These are phyloP conservation scores for Jaculus jaculus DNA, from an alignment of 2,113 vertebrate genomes.

Conservation along the genomic window DNA sequence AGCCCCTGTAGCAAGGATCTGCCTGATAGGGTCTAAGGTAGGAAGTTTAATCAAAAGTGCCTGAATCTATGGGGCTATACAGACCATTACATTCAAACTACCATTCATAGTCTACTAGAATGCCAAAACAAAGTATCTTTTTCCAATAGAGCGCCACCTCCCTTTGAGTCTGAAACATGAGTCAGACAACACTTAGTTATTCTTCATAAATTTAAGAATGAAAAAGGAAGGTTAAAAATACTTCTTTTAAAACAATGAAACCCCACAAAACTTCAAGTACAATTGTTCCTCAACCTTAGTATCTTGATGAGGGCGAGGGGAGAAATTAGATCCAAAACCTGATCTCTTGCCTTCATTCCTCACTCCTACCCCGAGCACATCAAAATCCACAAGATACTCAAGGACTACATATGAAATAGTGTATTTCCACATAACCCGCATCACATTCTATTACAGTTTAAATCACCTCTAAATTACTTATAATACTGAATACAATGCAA, in stretches of 20 bases:
- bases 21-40: too few relatives aligned
- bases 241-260: neutral
- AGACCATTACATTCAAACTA: too few relatives aligned
- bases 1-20: too few relatives aligned
- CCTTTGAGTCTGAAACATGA: constrained; percentile 22
- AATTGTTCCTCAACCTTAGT: neutral
- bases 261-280: neutral
- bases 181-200: neutral
- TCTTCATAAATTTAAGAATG: constrained; percentile 27
- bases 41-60: too few relatives aligned
- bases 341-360: neutral
- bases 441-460: neutral
- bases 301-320: neutral
- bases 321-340: neutral
- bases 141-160: neutral
- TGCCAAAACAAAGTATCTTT: neutral
- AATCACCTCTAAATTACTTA: neutral
- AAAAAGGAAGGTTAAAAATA: neutral
- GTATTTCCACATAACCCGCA: neutral
- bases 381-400: neutral
- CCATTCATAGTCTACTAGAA: constrained; percentile 37
- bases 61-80: too few relatives aligned
- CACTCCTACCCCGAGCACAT: neutral
- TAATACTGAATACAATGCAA: neutral
- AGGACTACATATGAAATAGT: neutral